Evolutionary conservation across 23 tunicate genomes (phyloP).

Genomic region (Trididemnum clinides): DNA sequence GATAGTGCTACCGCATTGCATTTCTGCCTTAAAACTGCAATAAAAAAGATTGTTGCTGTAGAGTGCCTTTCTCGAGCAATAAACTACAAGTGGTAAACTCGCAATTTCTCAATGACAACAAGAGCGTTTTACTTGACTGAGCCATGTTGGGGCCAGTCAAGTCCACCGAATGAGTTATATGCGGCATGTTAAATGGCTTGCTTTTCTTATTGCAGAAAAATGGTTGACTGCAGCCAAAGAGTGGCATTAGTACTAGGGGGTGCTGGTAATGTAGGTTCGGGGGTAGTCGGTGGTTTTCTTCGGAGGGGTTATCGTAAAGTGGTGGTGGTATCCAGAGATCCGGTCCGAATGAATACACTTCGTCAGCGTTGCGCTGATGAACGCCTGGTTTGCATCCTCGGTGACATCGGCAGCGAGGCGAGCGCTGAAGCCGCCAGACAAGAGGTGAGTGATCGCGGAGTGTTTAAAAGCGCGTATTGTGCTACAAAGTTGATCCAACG

Average conservation of each 20-base stretch:
- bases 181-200: no score
- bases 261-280: conserved; percentile 86
- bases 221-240: conserved; percentile 60
- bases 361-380: conserved; percentile 13
- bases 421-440: conserved; percentile 56
- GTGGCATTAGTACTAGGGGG: conserved; percentile 93
- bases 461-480: no score
- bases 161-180: no score
- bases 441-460: conserved; percentile 75
- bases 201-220: conserved; percentile 1
- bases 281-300: conserved; percentile 70
- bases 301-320: conserved; percentile 62
- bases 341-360: conserved; percentile 62
- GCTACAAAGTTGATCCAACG: no score
- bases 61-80: no score
- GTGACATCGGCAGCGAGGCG: conserved; percentile 62
- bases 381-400: conserved; percentile 57
- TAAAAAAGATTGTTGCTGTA: no score
- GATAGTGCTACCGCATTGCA: no score
- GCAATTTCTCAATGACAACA: no score
- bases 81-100: no score
- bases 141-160: no score
- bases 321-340: conserved; percentile 73
- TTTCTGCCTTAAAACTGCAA: no score
- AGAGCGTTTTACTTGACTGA: no score